Evolutionary conservation across 2,113 vertebrate species (phyloP).

Genomic region (Pelodiscus sinensis): DNA sequence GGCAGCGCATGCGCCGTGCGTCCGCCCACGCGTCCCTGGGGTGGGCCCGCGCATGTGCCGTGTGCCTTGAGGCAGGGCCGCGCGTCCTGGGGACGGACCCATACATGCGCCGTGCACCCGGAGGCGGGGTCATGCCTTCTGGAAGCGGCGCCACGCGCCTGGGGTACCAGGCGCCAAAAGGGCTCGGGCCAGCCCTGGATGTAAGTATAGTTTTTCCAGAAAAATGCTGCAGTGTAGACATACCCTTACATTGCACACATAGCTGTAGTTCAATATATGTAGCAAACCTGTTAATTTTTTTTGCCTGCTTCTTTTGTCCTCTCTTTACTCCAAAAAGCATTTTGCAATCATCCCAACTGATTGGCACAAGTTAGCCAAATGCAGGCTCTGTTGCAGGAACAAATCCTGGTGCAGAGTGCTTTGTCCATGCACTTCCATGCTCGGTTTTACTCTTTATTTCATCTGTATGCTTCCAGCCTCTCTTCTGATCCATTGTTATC

Average conservation of each 20-base stretch:
- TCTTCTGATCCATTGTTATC: not conserved
- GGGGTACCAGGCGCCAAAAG: no score
- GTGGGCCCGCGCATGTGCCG: no score
- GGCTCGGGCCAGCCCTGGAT: no score
- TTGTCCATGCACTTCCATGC: not conserved
- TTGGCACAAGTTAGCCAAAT: conserved; percentile 17
- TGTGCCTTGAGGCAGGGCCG: no score
- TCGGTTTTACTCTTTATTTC: not conserved
- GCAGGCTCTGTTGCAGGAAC: not conserved
- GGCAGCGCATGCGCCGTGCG: no score
- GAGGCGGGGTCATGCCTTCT: no score
- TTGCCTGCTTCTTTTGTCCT: not conserved
- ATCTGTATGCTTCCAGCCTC: not conserved
- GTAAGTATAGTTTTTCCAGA: no score
- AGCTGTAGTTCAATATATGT: not conserved
- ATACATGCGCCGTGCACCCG: no score
- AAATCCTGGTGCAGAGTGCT: not conserved
- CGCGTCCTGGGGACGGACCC: no score
- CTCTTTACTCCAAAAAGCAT: conserved; percentile 11
- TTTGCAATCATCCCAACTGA: conserved; percentile 18
- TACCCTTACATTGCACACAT: not conserved
- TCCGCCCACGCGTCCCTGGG: no score
- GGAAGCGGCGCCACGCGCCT: no score
- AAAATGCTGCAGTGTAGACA: no score
- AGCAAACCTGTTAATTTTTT: not conserved